Base-by-base conservation (phyloP, 2,113 vertebrate species). In the Carassius carassius region DNA sequence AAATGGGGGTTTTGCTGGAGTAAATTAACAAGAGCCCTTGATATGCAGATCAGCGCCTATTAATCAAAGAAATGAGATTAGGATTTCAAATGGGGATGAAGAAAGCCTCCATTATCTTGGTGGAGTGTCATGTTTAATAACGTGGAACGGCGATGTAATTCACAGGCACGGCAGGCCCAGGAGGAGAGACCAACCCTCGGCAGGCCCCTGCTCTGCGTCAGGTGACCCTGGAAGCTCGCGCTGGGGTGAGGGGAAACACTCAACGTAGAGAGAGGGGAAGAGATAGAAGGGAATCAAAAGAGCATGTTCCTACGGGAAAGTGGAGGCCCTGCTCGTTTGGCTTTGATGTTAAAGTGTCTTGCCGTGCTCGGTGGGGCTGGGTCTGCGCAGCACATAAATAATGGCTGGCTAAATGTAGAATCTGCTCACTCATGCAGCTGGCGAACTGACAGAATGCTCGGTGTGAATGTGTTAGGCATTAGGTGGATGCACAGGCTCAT, bases 31-130 rank as follows among this genome's bases (percentile, higher is more conserved):
- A 92, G 90, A 92, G 91, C 92, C 93, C 94, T 95, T 95, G 94
- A 95, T 94, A 95, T 95, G 94, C 93, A 95, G 94, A 95, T 94
- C 89, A 92, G 83, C 85, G 89, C 89, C 92, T 92, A 92, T 94
- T 95, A 95, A 95, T 95, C 95, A 95, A 94, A 95, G 94, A 93
- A 94, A 95, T 94, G 92, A 94, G 94, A 95, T 95, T 94, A 95
- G 93, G 92, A 93, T 95, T 94, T 93, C 93, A 93, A 95, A 95
- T 94, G 93, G 93, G 95, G 94, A 95, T 93, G 94, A 94, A 95
- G 94, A 95, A 94, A 95, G 93, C 91, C 92, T 92, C 93, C 93
- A 95, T 95, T 95, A 95, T 95, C 92, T 94, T 89, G 91, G 91
- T 91, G 90, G 91, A 94, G 94, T 95, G 94, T 95, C 94, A 94